Evolutionary conservation across 37 sponge, comb jelly and placozoan species (phyloP).

Genomic region (Aphrocallistes beatrix): DNA sequence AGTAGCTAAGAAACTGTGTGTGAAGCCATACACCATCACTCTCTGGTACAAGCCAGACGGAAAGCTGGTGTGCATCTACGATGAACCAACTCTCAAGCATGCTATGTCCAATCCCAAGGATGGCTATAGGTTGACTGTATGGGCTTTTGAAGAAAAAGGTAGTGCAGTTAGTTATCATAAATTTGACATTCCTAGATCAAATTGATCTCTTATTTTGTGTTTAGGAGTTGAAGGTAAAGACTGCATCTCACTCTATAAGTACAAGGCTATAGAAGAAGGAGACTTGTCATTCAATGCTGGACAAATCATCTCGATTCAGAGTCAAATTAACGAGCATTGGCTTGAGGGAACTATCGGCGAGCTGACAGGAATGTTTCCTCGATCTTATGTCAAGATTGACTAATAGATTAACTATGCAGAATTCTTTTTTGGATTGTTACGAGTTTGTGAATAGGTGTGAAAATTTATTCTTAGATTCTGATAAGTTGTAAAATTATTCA

Average conservation of each 20-base stretch:
- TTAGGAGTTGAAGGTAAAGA: conserved; percentile 17
- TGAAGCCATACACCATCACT: conserved; percentile 27
- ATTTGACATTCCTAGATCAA: not conserved
- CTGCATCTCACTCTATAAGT: conserved; percentile 46
- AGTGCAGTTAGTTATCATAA: conserved; percentile 20
- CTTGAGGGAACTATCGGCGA: not conserved
- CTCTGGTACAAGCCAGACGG: conserved; percentile 44
- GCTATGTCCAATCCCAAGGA: conserved; percentile 26
- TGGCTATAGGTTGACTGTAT: conserved; percentile 51
- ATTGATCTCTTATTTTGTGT: not conserved
- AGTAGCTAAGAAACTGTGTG: conserved; percentile 43
- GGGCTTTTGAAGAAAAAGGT: conserved; percentile 67
- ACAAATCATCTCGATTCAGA: conserved; percentile 32
- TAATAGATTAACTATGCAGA: too few species aligned
- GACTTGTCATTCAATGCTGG: conserved; percentile 61
- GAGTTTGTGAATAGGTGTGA: too few species aligned
- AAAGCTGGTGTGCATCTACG: conserved; percentile 29
- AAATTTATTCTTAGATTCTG: too few species aligned
- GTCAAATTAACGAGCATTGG: not conserved
- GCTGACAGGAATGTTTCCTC: not conserved
- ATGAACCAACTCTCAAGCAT: conserved; percentile 27
- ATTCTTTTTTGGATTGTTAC: too few species aligned
- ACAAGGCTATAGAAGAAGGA: conserved; percentile 39
- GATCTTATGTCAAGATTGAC: not conserved
- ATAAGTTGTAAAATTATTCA: too few species aligned